A percentile compares a stretch with the other conserved stretches of the same genome.
phyloP scores from a whole-genome alignment of 2,797 vertebrate species.

The Huso huso region DNA sequence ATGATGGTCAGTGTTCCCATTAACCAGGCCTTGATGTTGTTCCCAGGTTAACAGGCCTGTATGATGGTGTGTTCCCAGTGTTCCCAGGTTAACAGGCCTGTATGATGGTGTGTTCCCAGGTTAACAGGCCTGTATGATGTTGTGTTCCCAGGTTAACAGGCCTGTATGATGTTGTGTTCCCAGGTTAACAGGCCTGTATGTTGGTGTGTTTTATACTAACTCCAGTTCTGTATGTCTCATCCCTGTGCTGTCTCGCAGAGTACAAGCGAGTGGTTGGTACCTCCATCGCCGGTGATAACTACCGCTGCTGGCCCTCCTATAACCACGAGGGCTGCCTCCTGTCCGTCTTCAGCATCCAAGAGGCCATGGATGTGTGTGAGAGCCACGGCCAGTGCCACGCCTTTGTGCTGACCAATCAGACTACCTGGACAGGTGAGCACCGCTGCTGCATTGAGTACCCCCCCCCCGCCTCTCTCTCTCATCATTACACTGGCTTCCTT shows the following conservation, averaged over 20 bases:
- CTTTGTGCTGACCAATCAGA: constrained; percentile 77
- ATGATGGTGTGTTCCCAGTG: too few species aligned
- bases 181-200: too few species aligned
- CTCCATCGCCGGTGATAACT: constrained; percentile 62
- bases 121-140: too few species aligned
- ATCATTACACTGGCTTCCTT: background rate
- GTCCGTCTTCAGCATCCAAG: constrained; percentile 62
- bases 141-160: too few species aligned
- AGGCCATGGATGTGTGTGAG: constrained; percentile 71
- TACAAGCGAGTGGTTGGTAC: constrained; percentile 57
- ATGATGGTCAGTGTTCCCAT: too few species aligned
- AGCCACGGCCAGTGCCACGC: constrained; percentile 73
- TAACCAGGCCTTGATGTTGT: too few species aligned
- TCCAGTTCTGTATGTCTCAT: too few species aligned
- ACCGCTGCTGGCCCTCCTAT: constrained; percentile 81
- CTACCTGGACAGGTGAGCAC: constrained; percentile 74
- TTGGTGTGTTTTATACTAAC: too few species aligned
- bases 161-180: too few species aligned
- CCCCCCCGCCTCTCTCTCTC: background rate
- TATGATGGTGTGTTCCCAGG: too few species aligned
- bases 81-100: too few species aligned
- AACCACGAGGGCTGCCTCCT: constrained; percentile 75
- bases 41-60: too few species aligned
- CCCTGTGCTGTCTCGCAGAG: constrained; percentile 44
- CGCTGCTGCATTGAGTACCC: background rate